A percentile compares a stretch with the other conserved stretches of the same genome.
Evolutionary conservation across 2,113 vertebrate genomes (phyloP).

Genomic region (Nymphicus hollandicus): DNA sequence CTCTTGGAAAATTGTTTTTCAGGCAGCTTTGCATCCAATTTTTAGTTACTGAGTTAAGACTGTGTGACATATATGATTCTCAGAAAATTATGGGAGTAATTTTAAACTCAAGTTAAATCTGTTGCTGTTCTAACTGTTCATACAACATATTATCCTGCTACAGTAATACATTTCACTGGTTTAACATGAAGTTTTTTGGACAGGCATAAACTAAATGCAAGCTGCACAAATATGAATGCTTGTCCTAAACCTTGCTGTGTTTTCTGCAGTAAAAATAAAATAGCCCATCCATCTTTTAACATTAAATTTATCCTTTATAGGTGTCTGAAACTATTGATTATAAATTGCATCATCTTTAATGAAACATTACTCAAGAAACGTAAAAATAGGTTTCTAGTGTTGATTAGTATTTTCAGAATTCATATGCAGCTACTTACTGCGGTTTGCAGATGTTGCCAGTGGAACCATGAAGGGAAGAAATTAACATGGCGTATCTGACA

Average conservation of each 20-base stretch:
- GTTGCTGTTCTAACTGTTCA: neutral
- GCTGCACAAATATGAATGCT: neutral
- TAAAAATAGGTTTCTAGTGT: neutral
- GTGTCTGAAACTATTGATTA: neutral
- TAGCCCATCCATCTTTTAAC: neutral
- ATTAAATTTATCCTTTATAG: neutral
- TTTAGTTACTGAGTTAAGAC: neutral
- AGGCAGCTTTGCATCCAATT: neutral
- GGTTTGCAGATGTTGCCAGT: neutral
- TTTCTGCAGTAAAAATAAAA: neutral
- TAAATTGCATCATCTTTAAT: neutral
- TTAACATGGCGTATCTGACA: neutral
- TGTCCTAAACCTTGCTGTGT: neutral
- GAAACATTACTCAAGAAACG: neutral
- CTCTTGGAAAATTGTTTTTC: neutral
- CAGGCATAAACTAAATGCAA: neutral
- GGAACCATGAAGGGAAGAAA: neutral
- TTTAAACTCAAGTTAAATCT: neutral
- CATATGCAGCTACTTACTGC: neutral
- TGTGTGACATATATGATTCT: neutral
- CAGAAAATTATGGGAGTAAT: neutral
- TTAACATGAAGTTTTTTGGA: neutral
- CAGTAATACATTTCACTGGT: neutral
- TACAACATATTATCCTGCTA: neutral
- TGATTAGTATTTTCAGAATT: slow-evolving; percentile 17